Evolutionary conservation across 1,140 invertebrate species (phyloP), one percentile per base, ranked within the genome.

Genomic region (Wiebesia pumilae): DNA sequence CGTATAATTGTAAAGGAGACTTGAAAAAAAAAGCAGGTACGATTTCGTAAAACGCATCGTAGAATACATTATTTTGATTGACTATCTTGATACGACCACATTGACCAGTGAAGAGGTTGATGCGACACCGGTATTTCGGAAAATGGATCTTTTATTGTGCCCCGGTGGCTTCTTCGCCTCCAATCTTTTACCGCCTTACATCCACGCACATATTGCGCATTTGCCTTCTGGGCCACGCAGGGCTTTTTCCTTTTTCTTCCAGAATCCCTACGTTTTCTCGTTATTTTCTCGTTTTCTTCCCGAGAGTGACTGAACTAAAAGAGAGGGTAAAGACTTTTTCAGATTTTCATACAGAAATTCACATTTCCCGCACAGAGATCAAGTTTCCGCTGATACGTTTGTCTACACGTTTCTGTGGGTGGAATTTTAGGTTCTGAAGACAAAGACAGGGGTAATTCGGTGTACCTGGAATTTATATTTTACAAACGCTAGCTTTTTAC

Each of bases 131-230:
- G 33, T 16, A 33, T 78, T 81, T 79, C 77, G 24, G 38, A 14
- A 87, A 81, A 82, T 84, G 80, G 83, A 87, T 84, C 79, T 87
- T 87, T 87, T 87, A 87, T 87, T 78, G 19, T 40, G 38, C 83
- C 83, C 80, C n/a, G 1, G 83, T 54, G 83, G 69, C 67, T 69
- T 33, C 24, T 79, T 77, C 40, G 35, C 19, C 30, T 30, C 47
- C 38, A 24, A 65, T 65, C 30, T 47, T 71, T 80, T 80, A 73
- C 47, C 35, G 30, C 58, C 30, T 43, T 73, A 2, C 38, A 16
- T 77, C 84, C 21, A 77, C 73, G 38, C 75, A 79, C 54, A 79
- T 79, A 79, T 69, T 40, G 54, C 58, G 33, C 7, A 38, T 24
- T 67, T n/a, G 12, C 40, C 3, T 47, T 71, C 43, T 30, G 81